Base-by-base conservation (phyloP, 2,113 vertebrate species). In the Centropus bengalensis region DNA sequence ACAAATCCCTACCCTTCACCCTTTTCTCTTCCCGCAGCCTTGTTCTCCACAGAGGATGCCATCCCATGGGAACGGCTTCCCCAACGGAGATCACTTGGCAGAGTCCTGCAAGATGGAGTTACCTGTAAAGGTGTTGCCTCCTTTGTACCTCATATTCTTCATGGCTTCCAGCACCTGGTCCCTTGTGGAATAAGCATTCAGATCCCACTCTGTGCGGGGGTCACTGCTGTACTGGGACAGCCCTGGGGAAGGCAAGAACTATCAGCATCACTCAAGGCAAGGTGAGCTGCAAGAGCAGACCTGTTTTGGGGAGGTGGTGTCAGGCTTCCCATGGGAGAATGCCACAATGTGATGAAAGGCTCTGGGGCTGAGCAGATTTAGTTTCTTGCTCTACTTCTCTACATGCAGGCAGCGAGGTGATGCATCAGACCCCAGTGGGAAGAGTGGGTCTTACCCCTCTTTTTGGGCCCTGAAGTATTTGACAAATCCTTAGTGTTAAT, bases 101-200 rank as follows among this genome's bases (percentile, higher is more conserved):
- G 59, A 49, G 58, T 33, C 45, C 44, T 14, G 12, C 0, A 5
- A 26, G 89, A 16, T 4, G 36, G 56, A 52, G n/a, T 66, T 94
- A 99, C 99, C 99, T 97, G 99, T 99, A 44, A 99, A 99, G 0
- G 99, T 99, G 98, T 99, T 99, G 59, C 99, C 99, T 8, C 99
- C 99, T 67, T 98, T 99, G 93, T 99, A 99, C 58, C 96, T 97
- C 90, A 99, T 91, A 60, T 92, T 98, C 64, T 96, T 98, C 5
- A 99, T 27, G 0, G 98, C 99, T 8, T 98, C 98, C 91, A 99
- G 85, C 62, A 99, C 96, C 91, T 99, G 98, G 2, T 98, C 98
- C 96, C 97, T 98, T 3, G 97, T 98, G 19, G 97, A 95, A 79
- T 98, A 98, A 84, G 98, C 47, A 24, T 98, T 98, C 76, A 99